Evolutionary conservation across 2,113 vertebrate species (phyloP), one percentile per base, ranked within the genome.

Genomic region (Nothoprocta pentlandii): DNA sequence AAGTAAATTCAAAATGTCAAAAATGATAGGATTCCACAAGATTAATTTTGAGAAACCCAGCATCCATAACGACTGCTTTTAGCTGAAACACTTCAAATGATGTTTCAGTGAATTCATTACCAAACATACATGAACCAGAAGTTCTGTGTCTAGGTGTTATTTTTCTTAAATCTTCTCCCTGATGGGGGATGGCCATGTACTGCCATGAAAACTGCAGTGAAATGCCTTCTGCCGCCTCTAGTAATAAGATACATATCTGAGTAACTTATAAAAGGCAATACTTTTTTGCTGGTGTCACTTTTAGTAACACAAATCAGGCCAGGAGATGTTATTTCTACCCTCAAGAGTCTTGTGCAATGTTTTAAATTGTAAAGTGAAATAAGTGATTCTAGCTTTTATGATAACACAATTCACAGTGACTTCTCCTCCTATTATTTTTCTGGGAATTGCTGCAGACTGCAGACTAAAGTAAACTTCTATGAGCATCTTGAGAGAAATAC

Each of bases 401-500:
- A 39, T 42, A 91, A 87, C 83, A 92, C 86, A 93, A 89, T 91
- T 95, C 92, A 94, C 70, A 89, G 89, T 87, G 92, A 92, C 86
- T 93, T 94, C 77, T 92, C 54, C 20, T 26, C 23, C 34, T 85
- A 95, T 92, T 79, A 91, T 94, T 89, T 96, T 93, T 89, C 91
- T 89, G 91, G 89, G 80, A 93, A 96, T 53, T 94, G 66, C 80
- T 87, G 49, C 89, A 85, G 51, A 44, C 70, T 84, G 77, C 86
- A 92, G 74, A 73, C 32, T 87, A 79, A 91, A 34, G 39, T 86
- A 89, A 96, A 92, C 84, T 62, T 90, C 84, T 91, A 92, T 23
- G 80, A 93, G 92, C 89, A 93, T 81, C 92, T 92, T 91, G 91
- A 96, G 96, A 96, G 59, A 95, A 93, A 94, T 68, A 69, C 0